A percentile compares a stretch with the other conserved stretches of the same genome.
Evolutionary conservation across 1,140 invertebrate species (phyloP).

Genomic region (Drosophila nannoptera): DNA sequence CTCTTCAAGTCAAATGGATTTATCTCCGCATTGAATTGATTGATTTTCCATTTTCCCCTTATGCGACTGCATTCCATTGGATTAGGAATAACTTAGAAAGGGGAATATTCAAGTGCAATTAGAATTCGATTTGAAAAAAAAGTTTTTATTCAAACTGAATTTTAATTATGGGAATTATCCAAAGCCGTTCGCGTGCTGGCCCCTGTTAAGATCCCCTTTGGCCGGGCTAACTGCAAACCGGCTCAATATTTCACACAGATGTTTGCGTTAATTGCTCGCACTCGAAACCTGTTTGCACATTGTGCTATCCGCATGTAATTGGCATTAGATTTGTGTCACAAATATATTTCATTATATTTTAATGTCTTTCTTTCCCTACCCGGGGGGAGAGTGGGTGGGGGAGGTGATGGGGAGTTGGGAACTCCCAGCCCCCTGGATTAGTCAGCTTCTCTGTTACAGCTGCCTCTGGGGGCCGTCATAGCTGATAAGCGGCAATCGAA

Average conservation of each 20-base stretch:
- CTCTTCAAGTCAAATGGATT: too few relatives aligned
- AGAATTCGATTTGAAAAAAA: neutral
- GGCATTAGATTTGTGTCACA: constrained; percentile 9
- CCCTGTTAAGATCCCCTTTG: neutral
- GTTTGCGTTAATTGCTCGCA: constrained; percentile 26
- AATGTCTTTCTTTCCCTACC: neutral
- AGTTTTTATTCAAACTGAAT: neutral
- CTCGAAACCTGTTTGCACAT: constrained; percentile 32
- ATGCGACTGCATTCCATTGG: too few relatives aligned
- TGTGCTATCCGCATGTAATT: constrained; percentile 25
- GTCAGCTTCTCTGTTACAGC: constrained; percentile 2
- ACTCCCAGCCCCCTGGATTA: constrained; percentile 7
- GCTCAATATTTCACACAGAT: constrained; percentile 45
- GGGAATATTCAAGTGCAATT: neutral
- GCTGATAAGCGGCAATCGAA: constrained; percentile 14
- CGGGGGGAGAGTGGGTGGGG: neutral
- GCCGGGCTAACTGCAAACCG: constrained; percentile 30
- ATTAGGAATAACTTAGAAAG: neutral
- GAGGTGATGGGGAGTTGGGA: neutral
- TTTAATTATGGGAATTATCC: constrained; percentile 3
- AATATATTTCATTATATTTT: neutral
- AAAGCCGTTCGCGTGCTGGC: neutral
- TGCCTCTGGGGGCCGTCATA: constrained; percentile 4
- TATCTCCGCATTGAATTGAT: neutral
- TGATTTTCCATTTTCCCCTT: neutral